phyloP scores from a whole-genome alignment of 2,888 invertebrate species.

The Monopis laevigella region DNA sequence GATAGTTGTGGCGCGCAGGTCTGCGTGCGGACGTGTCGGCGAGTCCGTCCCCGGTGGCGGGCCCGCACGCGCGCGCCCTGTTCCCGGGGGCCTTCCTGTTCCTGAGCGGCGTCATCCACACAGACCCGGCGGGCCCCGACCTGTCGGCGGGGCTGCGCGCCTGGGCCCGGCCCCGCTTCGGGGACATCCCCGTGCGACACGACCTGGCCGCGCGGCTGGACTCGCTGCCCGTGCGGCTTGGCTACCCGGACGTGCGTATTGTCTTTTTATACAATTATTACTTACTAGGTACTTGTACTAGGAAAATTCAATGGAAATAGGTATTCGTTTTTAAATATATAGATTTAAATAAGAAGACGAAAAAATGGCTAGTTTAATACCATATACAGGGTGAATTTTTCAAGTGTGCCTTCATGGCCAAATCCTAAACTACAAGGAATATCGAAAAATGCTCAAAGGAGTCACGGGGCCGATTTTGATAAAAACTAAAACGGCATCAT shows the following conservation, averaged over 20 bases:
- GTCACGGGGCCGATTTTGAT: too few relatives aligned
- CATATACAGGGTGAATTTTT: too few relatives aligned
- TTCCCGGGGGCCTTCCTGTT: constrained; percentile 54
- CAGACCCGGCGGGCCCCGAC: constrained; percentile 44
- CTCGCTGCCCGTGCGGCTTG: constrained; percentile 32
- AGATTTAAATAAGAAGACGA: too few relatives aligned
- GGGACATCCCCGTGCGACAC: constrained; percentile 29
- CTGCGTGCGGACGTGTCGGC: background rate
- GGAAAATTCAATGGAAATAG: too few relatives aligned
- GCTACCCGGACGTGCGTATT: constrained; percentile 44
- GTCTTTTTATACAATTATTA: background rate
- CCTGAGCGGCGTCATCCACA: constrained; percentile 57
- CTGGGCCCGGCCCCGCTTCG: constrained; percentile 39
- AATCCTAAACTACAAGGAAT: too few relatives aligned
- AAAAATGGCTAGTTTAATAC: too few relatives aligned
- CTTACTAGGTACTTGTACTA: background rate
- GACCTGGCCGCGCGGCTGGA: constrained; percentile 30
- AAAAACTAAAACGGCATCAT: too few relatives aligned
- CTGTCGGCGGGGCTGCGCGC: constrained; percentile 28
- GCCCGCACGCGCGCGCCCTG: constrained; percentile 29
- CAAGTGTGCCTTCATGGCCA: too few relatives aligned
- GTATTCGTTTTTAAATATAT: too few relatives aligned
- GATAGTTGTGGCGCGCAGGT: too few relatives aligned
- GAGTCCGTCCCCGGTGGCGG: background rate
- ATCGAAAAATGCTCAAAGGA: too few relatives aligned